A percentile compares a stretch with the other conserved stretches of the same genome.
These are phyloP conservation scores for Coleophora flavipennella DNA, from an alignment of 2,888 invertebrate genomes.

Conservation along the genomic window DNA sequence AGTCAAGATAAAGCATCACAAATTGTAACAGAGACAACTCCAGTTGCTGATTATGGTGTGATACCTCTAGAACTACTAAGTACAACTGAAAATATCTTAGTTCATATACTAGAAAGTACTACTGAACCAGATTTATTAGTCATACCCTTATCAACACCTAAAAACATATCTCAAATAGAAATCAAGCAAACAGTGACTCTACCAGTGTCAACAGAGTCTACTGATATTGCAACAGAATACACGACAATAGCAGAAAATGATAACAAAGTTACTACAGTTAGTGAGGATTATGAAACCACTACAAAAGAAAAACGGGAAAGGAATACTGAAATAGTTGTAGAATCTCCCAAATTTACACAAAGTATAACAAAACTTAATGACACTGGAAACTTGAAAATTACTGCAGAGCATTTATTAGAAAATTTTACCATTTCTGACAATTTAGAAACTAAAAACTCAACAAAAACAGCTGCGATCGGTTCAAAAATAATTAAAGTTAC, in stretches of 20 bases:
- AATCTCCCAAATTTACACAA: conserved; percentile 15
- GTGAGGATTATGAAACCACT: conserved; percentile 11
- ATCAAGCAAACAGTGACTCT: conserved; percentile 42
- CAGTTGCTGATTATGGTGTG: conserved; percentile 42
- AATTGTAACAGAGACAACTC: conserved; percentile 23
- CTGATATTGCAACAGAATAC: conserved; percentile 24
- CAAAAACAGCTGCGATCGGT: background rate
- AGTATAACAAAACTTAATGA: conserved; percentile 7
- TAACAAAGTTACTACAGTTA: conserved; percentile 8
- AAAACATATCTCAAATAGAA: conserved; percentile 29
- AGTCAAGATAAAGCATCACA: conserved; percentile 12
- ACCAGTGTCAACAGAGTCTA: conserved; percentile 35
- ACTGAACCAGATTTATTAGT: conserved; percentile 51
- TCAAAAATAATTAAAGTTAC: background rate
- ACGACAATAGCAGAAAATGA: conserved; percentile 13
- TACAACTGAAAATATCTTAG: conserved; percentile 45
- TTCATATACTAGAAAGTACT: conserved; percentile 46
- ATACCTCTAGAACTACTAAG: conserved; percentile 58
- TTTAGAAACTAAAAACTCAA: background rate
- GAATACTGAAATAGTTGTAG: conserved; percentile 17
- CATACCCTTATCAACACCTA: conserved; percentile 48
- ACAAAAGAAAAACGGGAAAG: conserved; percentile 6
- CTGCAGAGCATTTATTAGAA: conserved; percentile 4
- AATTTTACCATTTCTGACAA: conserved; percentile 4
- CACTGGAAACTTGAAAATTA: conserved; percentile 5